phyloP scores from a whole-genome alignment of 2,797 vertebrate genomes.

The Acipenser oxyrinchus region DNA sequence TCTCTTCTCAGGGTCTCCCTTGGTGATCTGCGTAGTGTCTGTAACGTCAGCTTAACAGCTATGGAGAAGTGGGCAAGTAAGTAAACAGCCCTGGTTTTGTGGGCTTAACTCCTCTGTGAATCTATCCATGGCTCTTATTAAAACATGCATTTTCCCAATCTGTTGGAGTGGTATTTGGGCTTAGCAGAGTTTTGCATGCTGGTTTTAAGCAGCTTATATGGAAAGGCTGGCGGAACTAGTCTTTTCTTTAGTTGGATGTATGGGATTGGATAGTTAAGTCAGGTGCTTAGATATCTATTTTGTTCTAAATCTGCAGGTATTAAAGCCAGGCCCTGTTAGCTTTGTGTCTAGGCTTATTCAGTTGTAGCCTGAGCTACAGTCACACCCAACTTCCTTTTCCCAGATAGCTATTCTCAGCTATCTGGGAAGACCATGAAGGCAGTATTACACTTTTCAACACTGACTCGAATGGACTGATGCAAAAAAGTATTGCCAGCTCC shows the following conservation, averaged over 20 bases:
- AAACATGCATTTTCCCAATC: too few species aligned
- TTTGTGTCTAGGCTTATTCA: too few species aligned
- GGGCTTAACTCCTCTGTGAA: neutral
- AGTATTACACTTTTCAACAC: too few species aligned
- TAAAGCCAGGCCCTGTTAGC: neutral
- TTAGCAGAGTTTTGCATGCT: neutral
- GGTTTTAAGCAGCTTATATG: neutral
- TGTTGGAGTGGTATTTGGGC: too few species aligned
- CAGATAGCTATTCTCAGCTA: too few species aligned
- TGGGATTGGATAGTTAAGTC: neutral
- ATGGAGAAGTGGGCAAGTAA: conserved; percentile 79
- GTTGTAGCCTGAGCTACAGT: too few species aligned
- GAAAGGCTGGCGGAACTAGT: neutral
- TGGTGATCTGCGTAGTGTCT: conserved; percentile 79
- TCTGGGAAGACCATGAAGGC: too few species aligned
- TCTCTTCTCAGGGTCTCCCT: conserved; percentile 65
- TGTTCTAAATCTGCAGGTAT: neutral
- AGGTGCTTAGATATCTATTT: neutral
- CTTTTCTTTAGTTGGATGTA: neutral
- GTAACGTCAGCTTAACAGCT: conserved; percentile 69
- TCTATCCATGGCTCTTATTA: too few species aligned
- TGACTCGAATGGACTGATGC: too few species aligned
- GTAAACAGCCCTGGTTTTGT: conserved; percentile 34
- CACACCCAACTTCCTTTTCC: too few species aligned
- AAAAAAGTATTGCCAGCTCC: too few species aligned